phyloP scores from a whole-genome alignment of 2,888 invertebrate genomes.

The Leptarthrus brevirostris region DNA sequence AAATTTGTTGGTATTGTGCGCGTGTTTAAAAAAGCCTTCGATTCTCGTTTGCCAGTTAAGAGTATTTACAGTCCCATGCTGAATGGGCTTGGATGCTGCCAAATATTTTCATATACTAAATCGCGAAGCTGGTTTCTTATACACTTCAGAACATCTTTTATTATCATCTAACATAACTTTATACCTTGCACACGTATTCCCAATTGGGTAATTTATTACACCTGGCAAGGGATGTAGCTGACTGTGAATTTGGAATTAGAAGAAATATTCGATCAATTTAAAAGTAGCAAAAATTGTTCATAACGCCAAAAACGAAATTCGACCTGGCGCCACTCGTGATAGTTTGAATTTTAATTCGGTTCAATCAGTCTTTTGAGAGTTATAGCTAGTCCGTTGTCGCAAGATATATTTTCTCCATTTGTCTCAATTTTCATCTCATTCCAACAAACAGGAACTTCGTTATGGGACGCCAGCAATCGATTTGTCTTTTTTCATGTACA shows the following conservation, averaged over 20 bases:
- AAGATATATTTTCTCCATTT: conserved; percentile 21
- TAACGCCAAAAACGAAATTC: neutral
- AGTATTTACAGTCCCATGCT: too few relatives aligned
- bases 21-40: too few relatives aligned
- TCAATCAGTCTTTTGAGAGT: conserved; percentile 4
- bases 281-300: neutral
- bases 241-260: conserved; percentile 56
- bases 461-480: conserved; percentile 63
- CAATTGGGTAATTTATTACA: conserved; percentile 59
- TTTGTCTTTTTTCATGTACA: conserved; percentile 62
- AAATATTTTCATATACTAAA: too few relatives aligned
- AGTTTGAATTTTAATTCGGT: conserved; percentile 14
- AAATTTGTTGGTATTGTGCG: too few relatives aligned
- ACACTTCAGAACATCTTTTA: too few relatives aligned
- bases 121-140: too few relatives aligned
- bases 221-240: conserved; percentile 62
- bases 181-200: too few relatives aligned
- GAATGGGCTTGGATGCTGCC: too few relatives aligned
- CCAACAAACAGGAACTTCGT: conserved; percentile 59
- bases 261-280: neutral
- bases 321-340: neutral
- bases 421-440: conserved; percentile 43
- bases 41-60: too few relatives aligned
- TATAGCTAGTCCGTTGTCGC: conserved; percentile 12
- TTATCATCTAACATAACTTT: too few relatives aligned